Conservation (phyloP, 2,797 vertebrate species). For the Falco cherrug region DNA sequence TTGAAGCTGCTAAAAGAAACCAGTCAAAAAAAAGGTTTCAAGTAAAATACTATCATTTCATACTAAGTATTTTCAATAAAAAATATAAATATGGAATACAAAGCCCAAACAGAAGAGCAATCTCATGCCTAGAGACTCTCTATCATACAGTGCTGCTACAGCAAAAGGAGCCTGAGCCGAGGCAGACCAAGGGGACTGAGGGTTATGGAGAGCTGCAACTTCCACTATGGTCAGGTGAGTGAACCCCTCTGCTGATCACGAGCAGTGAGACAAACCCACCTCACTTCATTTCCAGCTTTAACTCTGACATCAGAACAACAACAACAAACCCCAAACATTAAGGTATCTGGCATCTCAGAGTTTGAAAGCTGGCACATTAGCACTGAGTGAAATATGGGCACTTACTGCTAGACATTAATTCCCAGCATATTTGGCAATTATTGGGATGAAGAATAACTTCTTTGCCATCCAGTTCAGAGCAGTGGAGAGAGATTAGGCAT, state of each 20-base stretch:
- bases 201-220: not conserved
- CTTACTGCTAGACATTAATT: not conserved
- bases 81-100: not conserved
- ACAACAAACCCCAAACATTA: not conserved
- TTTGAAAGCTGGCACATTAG: not conserved
- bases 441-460: not conserved
- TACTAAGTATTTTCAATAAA: not conserved
- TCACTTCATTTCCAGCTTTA: not conserved
- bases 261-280: not conserved
- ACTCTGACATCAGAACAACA: not conserved
- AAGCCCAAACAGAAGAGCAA: not conserved
- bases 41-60: not conserved
- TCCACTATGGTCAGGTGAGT: not conserved
- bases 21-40: not conserved
- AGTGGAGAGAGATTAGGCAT: not conserved
- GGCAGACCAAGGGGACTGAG: not conserved
- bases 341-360: not conserved
- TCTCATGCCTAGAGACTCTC: not conserved
- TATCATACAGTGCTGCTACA: rapidly evolving
- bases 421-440: not conserved
- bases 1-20: not conserved
- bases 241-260: not conserved
- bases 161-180: not conserved
- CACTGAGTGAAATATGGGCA: not conserved
- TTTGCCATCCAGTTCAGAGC: not conserved